Base-by-base conservation (phyloP, 2,888 invertebrate species). In the Phymatocera aterrima region DNA sequence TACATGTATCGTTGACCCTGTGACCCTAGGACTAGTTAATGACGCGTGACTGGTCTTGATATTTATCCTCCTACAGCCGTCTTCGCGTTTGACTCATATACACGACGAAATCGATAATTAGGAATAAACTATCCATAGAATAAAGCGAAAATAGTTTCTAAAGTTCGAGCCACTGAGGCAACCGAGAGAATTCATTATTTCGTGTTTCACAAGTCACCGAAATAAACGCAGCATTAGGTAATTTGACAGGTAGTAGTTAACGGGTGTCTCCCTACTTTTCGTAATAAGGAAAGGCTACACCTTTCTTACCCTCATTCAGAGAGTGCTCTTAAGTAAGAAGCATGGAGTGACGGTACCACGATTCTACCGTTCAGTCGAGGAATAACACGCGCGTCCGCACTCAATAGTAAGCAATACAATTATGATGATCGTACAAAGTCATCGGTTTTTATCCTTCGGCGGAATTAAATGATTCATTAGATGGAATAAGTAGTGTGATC, bases 21-120 rank as follows among this genome's bases (percentile, higher is more conserved):
- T 72, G 48, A 48, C 72, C 72, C 72, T 48, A n/a, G 34, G 31
- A 31, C n/a, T 34, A 43, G 28, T 72, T 72, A 72, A 72, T 51
- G 72, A 72, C 72, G 72, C 51, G 72, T 72, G 48, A 72, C 72
- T 72, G 34, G 51, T 72, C 48, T 72, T 15, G 72, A 51, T 72
- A 72, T 51, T 51, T 51, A 72, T 31, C 72, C 48, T 51, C 51
- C 34, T 34, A 72, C 68, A 10, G 21, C 31, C 72, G 21, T 51
- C 18, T 72, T 72, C 21, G 31, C 51, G 48, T 72, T 72, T 18
- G 34, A 64, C 15, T n/a, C n/a, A 40, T 40, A 60, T 21, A 15
- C 28, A 15, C 40, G 34, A 46, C 12, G 6, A 72, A 34, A 72
- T 48, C 48, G 48, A 51, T 72, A 28, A 43, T 68, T 43, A 24